These are phyloP conservation scores for Falcunculus frontatus DNA, from an alignment of 2,113 vertebrate genomes.

Conservation along the genomic window DNA sequence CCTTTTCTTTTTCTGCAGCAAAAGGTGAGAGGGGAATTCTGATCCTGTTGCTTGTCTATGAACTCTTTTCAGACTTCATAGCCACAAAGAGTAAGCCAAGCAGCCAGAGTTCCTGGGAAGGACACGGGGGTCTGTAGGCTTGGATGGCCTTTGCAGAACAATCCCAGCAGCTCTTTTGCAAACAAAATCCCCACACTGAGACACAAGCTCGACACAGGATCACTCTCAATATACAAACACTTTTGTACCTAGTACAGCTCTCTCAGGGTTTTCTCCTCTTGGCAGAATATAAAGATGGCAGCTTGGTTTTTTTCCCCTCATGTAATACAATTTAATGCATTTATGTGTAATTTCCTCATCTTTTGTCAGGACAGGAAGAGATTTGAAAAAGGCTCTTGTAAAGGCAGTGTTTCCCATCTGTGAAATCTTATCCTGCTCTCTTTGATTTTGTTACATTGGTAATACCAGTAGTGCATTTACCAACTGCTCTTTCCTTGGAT, in stretches of 20 bases:
- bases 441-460: constrained; percentile 19
- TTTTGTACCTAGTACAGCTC: not conserved
- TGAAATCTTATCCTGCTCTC: constrained; percentile 39
- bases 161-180: not conserved
- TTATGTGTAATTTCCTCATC: constrained; percentile 30
- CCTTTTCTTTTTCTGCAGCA: not conserved
- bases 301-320: not conserved
- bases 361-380: constrained; percentile 20
- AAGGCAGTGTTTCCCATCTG: not conserved
- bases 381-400: constrained; percentile 36
- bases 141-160: not conserved
- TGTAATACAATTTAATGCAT: not conserved
- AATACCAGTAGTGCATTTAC: not conserved
- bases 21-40: not conserved
- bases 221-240: not conserved
- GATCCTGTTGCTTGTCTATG: constrained; percentile 10
- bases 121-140: not conserved
- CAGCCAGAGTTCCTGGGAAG: constrained; percentile 10
- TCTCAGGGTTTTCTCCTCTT: not conserved
- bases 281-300: not conserved
- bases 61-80: constrained; percentile 1
- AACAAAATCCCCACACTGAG: not conserved
- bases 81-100: constrained; percentile 4
- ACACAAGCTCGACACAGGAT: not conserved
- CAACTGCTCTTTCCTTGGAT: not conserved